These are phyloP conservation scores for Octomys mimax DNA, from an alignment of 2,797 vertebrate species.

Conservation along the genomic window DNA sequence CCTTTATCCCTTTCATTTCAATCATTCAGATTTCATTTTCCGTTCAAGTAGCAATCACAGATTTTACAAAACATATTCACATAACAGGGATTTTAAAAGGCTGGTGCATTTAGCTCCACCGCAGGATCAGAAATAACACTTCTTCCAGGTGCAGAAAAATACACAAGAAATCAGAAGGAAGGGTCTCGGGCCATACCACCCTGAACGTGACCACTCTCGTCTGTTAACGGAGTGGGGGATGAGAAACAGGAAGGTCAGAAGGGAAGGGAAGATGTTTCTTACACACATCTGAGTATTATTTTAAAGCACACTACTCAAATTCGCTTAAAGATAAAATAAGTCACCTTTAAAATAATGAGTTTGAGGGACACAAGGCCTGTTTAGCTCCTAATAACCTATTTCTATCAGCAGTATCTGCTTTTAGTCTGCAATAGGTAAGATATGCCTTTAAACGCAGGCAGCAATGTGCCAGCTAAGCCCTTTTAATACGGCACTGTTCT, in stretches of 20 bases:
- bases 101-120: constrained; percentile 45
- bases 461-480: constrained; percentile 60
- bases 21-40: constrained; percentile 50
- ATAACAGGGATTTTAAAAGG: constrained; percentile 55
- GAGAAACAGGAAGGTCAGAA: constrained; percentile 49
- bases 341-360: constrained; percentile 47
- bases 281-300: neutral
- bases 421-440: constrained; percentile 12
- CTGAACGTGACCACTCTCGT: too few species aligned
- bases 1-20: constrained; percentile 52
- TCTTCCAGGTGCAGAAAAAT: constrained; percentile 43
- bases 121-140: constrained; percentile 40
- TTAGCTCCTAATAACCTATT: constrained; percentile 52
- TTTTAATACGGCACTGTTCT: neutral
- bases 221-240: neutral
- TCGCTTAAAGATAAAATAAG: neutral
- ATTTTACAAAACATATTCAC: constrained; percentile 62
- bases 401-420: constrained; percentile 51
- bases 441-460: constrained; percentile 42
- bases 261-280: neutral
- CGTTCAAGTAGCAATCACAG: constrained; percentile 1
- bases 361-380: neutral
- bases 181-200: neutral
- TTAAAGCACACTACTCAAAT: neutral
- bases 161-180: constrained; percentile 63